phyloP scores from a whole-genome alignment of 2,888 invertebrate species.

The Troglohyphantes excavatus region DNA sequence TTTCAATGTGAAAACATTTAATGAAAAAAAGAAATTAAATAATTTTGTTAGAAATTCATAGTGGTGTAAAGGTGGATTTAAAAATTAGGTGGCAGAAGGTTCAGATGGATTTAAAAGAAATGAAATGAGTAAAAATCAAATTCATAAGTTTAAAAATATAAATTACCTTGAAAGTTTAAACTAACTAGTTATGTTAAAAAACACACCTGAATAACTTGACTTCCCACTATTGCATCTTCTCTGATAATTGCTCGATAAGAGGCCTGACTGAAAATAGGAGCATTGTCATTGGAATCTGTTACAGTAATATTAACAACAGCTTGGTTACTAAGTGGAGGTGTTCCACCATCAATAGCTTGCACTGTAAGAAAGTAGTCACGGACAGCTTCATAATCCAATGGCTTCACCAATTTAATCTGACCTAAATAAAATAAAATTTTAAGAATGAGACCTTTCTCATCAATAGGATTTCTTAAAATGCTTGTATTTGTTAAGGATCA shows the following conservation, averaged over 20 bases:
- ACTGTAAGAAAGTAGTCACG: slow-evolving; percentile 93
- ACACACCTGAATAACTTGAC: slow-evolving; percentile 72
- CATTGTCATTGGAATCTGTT: slow-evolving; percentile 93
- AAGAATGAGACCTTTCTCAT: not conserved
- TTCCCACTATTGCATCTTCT: slow-evolving; percentile 89
- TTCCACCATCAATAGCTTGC: slow-evolving; percentile 94
- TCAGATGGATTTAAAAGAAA: not conserved
- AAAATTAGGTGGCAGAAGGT: too few relatives aligned
- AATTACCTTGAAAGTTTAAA: not conserved
- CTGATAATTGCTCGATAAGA: slow-evolving; percentile 89
- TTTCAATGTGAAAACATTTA: too few relatives aligned
- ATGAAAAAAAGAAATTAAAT: too few relatives aligned
- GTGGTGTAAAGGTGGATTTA: too few relatives aligned
- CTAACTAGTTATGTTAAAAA: not conserved
- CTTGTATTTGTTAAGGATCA: too few relatives aligned
- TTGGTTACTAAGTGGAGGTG: slow-evolving; percentile 94
- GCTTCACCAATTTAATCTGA: slow-evolving; percentile 89
- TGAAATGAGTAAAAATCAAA: not conserved
- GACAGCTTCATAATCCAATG: slow-evolving; percentile 93
- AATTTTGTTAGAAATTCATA: too few relatives aligned
- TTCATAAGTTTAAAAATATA: not conserved
- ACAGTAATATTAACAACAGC: slow-evolving; percentile 93
- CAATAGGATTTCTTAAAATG: too few relatives aligned
- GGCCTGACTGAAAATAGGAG: slow-evolving; percentile 90
- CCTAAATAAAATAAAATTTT: slow-evolving; percentile 82